phyloP scores from a whole-genome alignment of 1,140 invertebrate species.

The Wasmannia auropunctata region DNA sequence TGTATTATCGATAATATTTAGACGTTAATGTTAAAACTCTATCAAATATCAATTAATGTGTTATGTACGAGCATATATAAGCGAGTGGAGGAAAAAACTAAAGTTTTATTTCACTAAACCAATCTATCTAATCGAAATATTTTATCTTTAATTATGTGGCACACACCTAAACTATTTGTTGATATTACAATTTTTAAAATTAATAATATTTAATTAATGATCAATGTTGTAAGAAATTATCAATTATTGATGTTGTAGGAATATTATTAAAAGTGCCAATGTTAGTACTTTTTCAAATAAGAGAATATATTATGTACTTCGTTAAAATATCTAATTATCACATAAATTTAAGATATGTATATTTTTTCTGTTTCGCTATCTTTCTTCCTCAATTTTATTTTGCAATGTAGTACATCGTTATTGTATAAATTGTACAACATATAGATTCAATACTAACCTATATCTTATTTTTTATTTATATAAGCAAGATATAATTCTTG shows the following conservation, averaged over 20 bases:
- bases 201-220: conserved; percentile 10
- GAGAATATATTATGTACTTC: conserved; percentile 21
- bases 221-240: conserved; percentile 6
- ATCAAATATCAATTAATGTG: neutral
- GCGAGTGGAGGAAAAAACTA: neutral
- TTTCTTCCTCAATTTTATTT: neutral
- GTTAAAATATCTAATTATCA: conserved; percentile 23
- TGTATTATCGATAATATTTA: conserved; percentile 4
- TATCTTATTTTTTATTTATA: neutral
- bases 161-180: neutral
- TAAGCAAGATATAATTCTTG: conserved; percentile 2
- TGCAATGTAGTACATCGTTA: neutral
- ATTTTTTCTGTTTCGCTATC: neutral
- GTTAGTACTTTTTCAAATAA: conserved; percentile 39
- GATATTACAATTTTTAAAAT: conserved; percentile 16
- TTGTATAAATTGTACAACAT: neutral
- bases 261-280: conserved; percentile 63
- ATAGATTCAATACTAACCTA: neutral
- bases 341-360: neutral
- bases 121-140: neutral
- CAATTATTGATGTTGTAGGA: conserved; percentile 20
- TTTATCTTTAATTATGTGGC: neutral
- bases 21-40: neutral
- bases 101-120: neutral
- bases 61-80: neutral